Percentiles rank a stretch among this genome's conserved stretches.
These are phyloP conservation scores for Polyommatus iphigenia DNA, from an alignment of 2,888 invertebrate species.

Conservation along the genomic window DNA sequence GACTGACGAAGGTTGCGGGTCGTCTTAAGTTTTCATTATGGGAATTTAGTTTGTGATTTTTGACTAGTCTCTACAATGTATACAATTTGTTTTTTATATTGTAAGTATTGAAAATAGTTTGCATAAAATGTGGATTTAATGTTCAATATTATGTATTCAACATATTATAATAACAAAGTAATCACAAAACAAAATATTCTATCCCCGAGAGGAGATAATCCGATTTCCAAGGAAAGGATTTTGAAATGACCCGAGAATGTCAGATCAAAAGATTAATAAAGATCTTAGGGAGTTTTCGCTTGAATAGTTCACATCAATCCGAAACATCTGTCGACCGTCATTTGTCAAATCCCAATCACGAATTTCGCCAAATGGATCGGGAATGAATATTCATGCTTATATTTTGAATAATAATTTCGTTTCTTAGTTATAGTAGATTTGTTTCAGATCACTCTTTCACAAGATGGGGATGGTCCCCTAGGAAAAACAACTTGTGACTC, in stretches of 20 bases:
- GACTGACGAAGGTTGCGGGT: neutral
- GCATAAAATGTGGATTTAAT: too few species aligned
- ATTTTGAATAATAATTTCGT: neutral
- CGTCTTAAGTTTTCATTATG: neutral
- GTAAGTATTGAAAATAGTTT: too few species aligned
- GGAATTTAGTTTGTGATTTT: constrained; percentile 2
- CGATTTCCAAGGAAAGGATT: constrained; percentile 17
- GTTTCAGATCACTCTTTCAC: neutral
- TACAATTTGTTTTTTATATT: too few species aligned
- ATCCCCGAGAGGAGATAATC: neutral
- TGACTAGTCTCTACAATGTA: neutral
- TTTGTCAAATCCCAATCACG: constrained; percentile 28
- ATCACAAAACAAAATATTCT: neutral
- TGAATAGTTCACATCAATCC: constrained; percentile 36
- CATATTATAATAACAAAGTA: neutral
- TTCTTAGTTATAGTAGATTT: neutral
- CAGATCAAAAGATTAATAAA: constrained; percentile 34
- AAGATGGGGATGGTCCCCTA: neutral
- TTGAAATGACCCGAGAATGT: constrained; percentile 23
- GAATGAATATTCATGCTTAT: neutral
- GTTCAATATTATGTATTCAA: too few species aligned
- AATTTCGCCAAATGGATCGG: neutral
- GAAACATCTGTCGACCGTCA: constrained; percentile 35
- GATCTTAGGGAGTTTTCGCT: constrained; percentile 32
- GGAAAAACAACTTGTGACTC: too few species aligned